Conservation (phyloP, 2,113 vertebrate species). For the Martes martes region DNA sequence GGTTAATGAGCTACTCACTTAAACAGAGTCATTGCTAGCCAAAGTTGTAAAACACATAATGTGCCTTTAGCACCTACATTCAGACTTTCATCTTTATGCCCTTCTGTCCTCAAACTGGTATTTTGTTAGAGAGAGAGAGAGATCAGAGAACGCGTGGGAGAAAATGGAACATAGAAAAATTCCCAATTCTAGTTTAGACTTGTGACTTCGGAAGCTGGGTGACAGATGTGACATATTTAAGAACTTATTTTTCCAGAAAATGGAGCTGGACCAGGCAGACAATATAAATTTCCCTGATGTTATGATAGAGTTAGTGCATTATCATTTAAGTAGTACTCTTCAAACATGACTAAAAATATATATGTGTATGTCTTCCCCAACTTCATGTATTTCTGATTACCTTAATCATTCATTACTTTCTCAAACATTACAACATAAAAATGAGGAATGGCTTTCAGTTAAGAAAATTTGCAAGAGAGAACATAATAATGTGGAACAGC, state of each 20-base stretch:
- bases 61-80: slow-evolving; percentile 31
- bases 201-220: background rate
- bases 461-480: slow-evolving; percentile 61
- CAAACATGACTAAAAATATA: slow-evolving; percentile 37
- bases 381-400: background rate
- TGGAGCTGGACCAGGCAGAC: slow-evolving; percentile 7
- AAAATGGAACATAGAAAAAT: slow-evolving; percentile 31
- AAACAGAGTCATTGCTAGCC: slow-evolving; percentile 26
- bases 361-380: background rate
- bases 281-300: slow-evolving; percentile 53
- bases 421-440: background rate
- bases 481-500: slow-evolving; percentile 67
- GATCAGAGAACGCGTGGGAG: background rate
- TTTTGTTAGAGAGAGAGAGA: background rate
- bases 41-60: slow-evolving; percentile 48
- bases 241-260: slow-evolving; percentile 60
- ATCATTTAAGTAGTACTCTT: slow-evolving; percentile 52
- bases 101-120: slow-evolving; percentile 31
- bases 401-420: slow-evolving; percentile 40
- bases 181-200: slow-evolving; percentile 35
- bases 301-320: slow-evolving; percentile 40
- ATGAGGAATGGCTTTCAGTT: slow-evolving; percentile 50
- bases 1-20: slow-evolving; percentile 51
- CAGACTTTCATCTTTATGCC: background rate
- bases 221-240: slow-evolving; percentile 52